Base-by-base conservation (phyloP, 2,888 invertebrate species). In the Ophion ellenae region DNA sequence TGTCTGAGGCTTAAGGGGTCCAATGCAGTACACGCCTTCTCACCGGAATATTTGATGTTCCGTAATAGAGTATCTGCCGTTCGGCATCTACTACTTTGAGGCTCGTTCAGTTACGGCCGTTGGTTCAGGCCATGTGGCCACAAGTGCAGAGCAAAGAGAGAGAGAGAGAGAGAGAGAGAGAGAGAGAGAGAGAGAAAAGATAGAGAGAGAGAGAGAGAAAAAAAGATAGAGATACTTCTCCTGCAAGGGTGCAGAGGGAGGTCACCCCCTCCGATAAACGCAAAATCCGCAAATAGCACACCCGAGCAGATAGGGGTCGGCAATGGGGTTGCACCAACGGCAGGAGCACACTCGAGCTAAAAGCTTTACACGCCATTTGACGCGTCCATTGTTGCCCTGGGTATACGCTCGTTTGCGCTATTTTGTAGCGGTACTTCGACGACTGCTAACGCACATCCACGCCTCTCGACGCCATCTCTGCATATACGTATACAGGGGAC, bases 351-450 rank as follows among this genome's bases (percentile, higher is more conserved):
- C 88, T 87, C 83, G 81, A 85, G 86, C 89, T 90, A 89, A 90
- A 90, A 90, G 89, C 90, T 90, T 89, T 89, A 89, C 89, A 88
- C 88, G 81, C 89, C 88, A 90, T 89, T 89, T 89, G 86, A 80
- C 85, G 87, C 86, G 86, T 87, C 88, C 87, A 88, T 89, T 88
- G 88, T 84, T 86, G 80, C 83, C n/a, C 81, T 64, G 85, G 80
- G 85, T 53, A 14, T 79, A 85, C 74, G 75, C 84, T 84, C 87
- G 85, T 87, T 85, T 88, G 81, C 81, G 81, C 86, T 86, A 85
- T 88, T 87, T 88, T 87, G 85, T 87, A 81, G 73, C 74, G 61
- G 73, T 77, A 83, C 86, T 83, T 86, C 70, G 73, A 11, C 79
- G 61, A 76, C 69, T 59, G 47, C 61, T 45, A 67, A 66, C 78